Base-by-base conservation (phyloP, 2,113 vertebrate species). In the Lepus americanus region DNA sequence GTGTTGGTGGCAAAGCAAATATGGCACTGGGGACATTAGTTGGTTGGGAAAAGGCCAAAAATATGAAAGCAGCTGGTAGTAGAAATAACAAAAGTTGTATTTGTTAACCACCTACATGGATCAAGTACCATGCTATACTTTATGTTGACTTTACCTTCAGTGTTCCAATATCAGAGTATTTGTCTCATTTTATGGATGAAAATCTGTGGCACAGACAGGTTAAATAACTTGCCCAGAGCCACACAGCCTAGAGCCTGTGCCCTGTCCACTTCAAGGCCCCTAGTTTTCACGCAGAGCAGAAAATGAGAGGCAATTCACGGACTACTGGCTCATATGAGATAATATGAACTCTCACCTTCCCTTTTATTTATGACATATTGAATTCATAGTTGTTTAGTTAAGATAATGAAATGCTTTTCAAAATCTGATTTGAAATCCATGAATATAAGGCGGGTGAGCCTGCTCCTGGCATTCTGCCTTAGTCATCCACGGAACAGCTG, bases 351-450 rank as follows among this genome's bases (percentile, higher is more conserved):
- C 23, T 92, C 6, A 29, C 19, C 36, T 84, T 74, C 36, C 44
- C 9, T 66, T 84, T 95, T 79, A 79, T 87, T 92, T 90, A 81
- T 29, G 31, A 85, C 53, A 86, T 73, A 92, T 67, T 92, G 89
- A 88, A 90, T 79, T 79, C 53, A 36, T 64, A 87, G 51, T 69
- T 80, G 89, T 69, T 90, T 89, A 49, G 64, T 91, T 80, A 36
- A 53, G 74, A 51, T 96, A 93, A 96, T 89, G 86, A 95, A 93
- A 93, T 51, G 66, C 33, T 59, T 94, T 90, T 87, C 61, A 69
- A 51, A 88, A 93, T 90, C 53, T 81, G 84, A 95, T 81, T 94
- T 87, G 88, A 84, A 95, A 84, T 79, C 70, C 53, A 76, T 11
- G 51, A 70, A 83, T 93, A 63, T 51, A 64, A 96, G 39, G 31